Base-by-base conservation (phyloP, 2,797 vertebrate genomes). In the Ambastaia sidthimunki region DNA sequence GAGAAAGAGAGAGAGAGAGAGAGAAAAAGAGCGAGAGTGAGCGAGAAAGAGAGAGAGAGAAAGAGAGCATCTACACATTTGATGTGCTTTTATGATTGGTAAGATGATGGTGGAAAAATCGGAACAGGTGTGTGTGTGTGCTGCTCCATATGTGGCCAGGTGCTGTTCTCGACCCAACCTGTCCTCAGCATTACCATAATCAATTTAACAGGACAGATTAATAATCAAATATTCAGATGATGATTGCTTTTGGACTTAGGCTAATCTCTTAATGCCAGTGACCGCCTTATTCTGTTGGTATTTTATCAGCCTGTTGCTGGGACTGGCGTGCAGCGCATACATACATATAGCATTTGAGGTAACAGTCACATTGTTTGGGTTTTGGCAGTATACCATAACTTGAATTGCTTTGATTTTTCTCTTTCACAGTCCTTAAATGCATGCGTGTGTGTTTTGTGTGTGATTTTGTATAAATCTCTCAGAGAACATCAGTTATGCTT, bases 401-500 rank as follows among this genome's bases (percentile, higher is more conserved):
- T 18, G 34, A 66, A 66, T 62, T 71, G 71, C 48, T 74, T 74
- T 73, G 16, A 65, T 66, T 44, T 70, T 19, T 66, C 52, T 15
- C 59, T 67, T 28, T 50, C 59, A 55, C 13, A 50, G 50, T 41
- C 16, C 52, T 67, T 67, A 57, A 55, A 41, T 78, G 75, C 66
- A n/a, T 76, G 75, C 25, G 68, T 68, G 74, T n/a, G 67, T 71
- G 63, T 68, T 47, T 62, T 82, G 21, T 67, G 52, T 91, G 90
- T 91, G 50, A 67, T 44, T 94, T 93, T 92, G 92, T 91, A 91
- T 93, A 92, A 92, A 93, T 94, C 93, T 93, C 91, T 94, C 94
- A 94, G 94, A 93, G 91, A 92, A 92, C 87, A 92, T 90, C 91
- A 91, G 94, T 93, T 91, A 94, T 94, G 92, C 93, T 93, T 92